Conservation (phyloP, 2,797 vertebrate species). For the Rhyacichthys aspro region DNA sequence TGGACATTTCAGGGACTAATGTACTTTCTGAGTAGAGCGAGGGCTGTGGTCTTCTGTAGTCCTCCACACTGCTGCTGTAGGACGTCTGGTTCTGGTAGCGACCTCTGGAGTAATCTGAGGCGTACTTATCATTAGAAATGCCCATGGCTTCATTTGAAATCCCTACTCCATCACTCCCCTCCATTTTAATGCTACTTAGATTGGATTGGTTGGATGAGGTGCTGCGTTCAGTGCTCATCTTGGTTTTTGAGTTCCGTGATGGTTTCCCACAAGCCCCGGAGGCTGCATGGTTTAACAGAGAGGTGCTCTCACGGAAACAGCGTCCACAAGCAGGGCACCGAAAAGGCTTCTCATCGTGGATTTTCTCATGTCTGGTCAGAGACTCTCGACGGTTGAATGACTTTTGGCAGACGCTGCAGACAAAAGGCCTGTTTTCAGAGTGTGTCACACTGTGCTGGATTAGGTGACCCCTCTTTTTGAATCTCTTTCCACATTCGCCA, state of each 20-base stretch:
- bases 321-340: constrained; percentile 90
- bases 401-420: constrained; percentile 89
- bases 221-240: constrained; percentile 34
- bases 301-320: constrained; percentile 84
- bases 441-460: constrained; percentile 93
- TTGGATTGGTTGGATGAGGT: constrained; percentile 44
- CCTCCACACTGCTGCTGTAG: constrained; percentile 69
- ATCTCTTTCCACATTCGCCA: constrained; percentile 89
- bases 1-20: constrained; percentile 69
- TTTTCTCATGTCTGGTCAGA: constrained; percentile 91
- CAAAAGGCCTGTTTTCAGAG: constrained; percentile 88
- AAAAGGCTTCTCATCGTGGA: constrained; percentile 90
- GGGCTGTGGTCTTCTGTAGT: constrained; percentile 76
- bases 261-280: constrained; percentile 84
- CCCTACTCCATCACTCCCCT: constrained; percentile 50
- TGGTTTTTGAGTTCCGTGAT: constrained; percentile 73
- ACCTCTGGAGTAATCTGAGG: constrained; percentile 76
- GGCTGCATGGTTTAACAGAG: constrained; percentile 83
- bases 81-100: constrained; percentile 76
- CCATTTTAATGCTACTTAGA: constrained; percentile 62
- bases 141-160: constrained; percentile 53
- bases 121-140: constrained; percentile 73
- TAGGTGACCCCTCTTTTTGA: constrained; percentile 92
- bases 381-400: constrained; percentile 93
- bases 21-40: constrained; percentile 72